Percentiles rank a stretch among this genome's conserved stretches.
Conservation (phyloP, 2,113 vertebrate species). For the Gila orcuttii region DNA sequence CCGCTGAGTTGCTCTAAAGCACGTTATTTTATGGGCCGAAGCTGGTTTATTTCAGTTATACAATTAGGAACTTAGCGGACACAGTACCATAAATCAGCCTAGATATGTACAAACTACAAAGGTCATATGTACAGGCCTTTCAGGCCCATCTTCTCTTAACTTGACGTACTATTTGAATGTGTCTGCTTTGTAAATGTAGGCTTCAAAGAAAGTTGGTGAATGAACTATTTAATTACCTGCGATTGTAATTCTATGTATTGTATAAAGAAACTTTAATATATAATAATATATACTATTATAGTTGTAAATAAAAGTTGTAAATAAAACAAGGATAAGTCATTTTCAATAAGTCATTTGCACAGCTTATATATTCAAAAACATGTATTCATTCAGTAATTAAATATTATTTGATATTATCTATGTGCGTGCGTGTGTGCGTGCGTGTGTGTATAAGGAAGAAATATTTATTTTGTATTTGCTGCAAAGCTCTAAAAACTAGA, state of each 20-base stretch:
- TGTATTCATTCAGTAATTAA: background rate
- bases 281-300: too few species aligned
- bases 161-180: background rate
- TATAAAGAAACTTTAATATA: background rate
- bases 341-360: background rate
- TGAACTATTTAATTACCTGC: background rate
- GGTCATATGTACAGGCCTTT: background rate
- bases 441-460: too few species aligned
- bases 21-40: background rate
- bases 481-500: too few species aligned
- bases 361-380: background rate
- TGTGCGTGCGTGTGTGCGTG: too few species aligned
- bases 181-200: background rate
- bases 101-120: background rate
- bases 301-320: too few species aligned
- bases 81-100: background rate
- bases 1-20: slow-evolving; percentile 7
- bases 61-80: background rate
- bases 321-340: too few species aligned
- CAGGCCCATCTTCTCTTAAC: background rate
- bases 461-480: too few species aligned
- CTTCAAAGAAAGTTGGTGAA: background rate
- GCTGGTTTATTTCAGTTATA: slow-evolving; percentile 27
- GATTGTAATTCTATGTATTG: background rate
- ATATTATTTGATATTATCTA: too few species aligned